Conservation (phyloP, 2,888 invertebrate species). For the Oxyteleia sp. region DNA sequence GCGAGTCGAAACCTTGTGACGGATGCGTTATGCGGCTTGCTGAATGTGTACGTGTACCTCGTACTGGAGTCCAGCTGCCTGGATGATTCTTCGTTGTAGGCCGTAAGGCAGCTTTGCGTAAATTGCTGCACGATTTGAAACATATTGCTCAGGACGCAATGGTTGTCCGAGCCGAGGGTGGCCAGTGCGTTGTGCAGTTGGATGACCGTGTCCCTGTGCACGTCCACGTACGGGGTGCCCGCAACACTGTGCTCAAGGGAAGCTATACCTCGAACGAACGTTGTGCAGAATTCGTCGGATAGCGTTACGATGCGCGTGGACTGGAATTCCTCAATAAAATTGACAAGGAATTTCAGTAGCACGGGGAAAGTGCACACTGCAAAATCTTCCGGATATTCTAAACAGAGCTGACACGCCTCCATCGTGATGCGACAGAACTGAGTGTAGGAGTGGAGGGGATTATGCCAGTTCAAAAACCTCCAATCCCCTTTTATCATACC, state of each 20-base stretch:
- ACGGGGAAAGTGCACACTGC: slow-evolving; percentile 76
- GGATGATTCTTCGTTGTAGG: too few species aligned
- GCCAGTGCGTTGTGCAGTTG: neutral
- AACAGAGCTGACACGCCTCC: slow-evolving; percentile 78
- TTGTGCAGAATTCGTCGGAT: neutral
- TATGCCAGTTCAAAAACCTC: slow-evolving; percentile 76
- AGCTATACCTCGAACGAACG: neutral
- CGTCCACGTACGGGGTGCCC: too few species aligned
- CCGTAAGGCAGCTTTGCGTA: too few species aligned
- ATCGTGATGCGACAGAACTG: slow-evolving; percentile 76
- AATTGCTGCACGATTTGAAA: too few species aligned
- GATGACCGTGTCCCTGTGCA: neutral
- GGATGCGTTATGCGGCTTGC: slow-evolving; percentile 19
- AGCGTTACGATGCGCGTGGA: neutral
- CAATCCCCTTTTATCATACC: slow-evolving; percentile 37
- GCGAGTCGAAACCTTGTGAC: slow-evolving; percentile 32
- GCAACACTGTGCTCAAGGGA: too few species aligned
- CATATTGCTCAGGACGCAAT: too few species aligned
- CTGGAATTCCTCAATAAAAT: slow-evolving; percentile 18
- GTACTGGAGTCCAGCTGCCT: too few species aligned
- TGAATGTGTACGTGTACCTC: slow-evolving; percentile 32
- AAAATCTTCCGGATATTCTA: slow-evolving; percentile 78
- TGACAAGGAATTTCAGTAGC: slow-evolving; percentile 76
- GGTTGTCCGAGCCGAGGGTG: too few species aligned
- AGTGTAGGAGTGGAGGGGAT: slow-evolving; percentile 64